Conservation (phyloP, 2,113 vertebrate genomes). For the Chauna torquata region DNA sequence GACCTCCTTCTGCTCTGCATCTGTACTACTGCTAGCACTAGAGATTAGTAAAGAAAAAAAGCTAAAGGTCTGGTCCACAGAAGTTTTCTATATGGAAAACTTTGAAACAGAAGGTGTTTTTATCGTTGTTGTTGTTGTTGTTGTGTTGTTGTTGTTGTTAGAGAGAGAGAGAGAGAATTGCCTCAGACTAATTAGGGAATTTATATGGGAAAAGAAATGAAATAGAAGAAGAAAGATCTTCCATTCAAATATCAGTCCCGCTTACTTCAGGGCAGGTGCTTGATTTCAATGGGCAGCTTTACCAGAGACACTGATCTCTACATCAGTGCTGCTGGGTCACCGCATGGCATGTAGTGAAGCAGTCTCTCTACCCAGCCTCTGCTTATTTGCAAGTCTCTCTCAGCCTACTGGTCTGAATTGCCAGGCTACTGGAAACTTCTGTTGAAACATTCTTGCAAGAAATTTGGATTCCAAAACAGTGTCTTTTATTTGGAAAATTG, state of each 20-base stretch:
- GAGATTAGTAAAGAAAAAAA: neutral
- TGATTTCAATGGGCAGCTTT: neutral
- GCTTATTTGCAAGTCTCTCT: neutral
- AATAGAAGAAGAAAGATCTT: neutral
- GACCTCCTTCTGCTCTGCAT: neutral
- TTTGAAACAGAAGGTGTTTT: neutral
- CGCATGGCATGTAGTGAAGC: neutral
- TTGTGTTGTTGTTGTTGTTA: too few species aligned
- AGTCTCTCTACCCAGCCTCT: neutral
- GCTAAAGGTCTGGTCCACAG: neutral
- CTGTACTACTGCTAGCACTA: neutral
- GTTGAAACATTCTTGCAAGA: slow-evolving; percentile 12
- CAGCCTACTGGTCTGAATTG: neutral
- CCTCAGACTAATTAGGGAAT: neutral
- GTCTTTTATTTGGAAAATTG: slow-evolving; percentile 43
- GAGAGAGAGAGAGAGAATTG: neutral
- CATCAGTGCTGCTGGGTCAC: neutral
- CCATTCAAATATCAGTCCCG: neutral
- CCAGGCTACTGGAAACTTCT: neutral
- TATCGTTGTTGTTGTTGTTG: too few species aligned
- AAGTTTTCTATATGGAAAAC: neutral
- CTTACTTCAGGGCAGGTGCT: neutral
- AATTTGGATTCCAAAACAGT: neutral
- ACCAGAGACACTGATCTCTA: neutral
- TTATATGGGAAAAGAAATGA: neutral